These are phyloP conservation scores for Lithosia quadra DNA, from an alignment of 2,888 invertebrate genomes.

Conservation along the genomic window DNA sequence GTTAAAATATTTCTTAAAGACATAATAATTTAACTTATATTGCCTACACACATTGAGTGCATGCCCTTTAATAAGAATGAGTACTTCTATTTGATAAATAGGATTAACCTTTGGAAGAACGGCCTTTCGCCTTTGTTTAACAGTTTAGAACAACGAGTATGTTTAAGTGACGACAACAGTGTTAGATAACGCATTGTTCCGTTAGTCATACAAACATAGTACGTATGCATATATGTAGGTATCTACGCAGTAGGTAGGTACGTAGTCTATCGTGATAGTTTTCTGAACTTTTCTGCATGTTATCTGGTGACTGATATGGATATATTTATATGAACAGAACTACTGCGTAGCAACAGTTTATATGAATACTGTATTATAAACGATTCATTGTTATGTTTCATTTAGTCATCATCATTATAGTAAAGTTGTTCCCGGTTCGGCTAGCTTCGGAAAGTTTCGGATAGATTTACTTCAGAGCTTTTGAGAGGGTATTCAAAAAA, in stretches of 20 bases:
- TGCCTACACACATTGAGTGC: neutral
- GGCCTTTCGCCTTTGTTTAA: neutral
- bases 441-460: too few relatives aligned
- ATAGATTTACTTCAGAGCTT: too few relatives aligned
- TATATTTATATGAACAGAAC: neutral
- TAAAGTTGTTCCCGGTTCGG: too few relatives aligned
- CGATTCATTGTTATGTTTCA: too few relatives aligned
- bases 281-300: conserved; percentile 28
- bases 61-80: neutral
- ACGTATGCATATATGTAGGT: conserved; percentile 9
- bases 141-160: neutral
- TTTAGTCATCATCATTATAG: too few relatives aligned
- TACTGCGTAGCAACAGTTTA: neutral
- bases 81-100: neutral
- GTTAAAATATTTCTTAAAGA: neutral
- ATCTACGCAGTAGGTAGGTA: too few relatives aligned
- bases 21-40: neutral
- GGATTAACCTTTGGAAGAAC: conserved; percentile 1
- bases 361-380: neutral
- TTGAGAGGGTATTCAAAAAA: too few relatives aligned
- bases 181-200: conserved; percentile 37
- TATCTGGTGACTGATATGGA: conserved; percentile 13
- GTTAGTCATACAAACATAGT: conserved; percentile 20
- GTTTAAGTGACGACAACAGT: conserved; percentile 5
- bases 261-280: conserved; percentile 25